These are phyloP conservation scores for Canis aureus DNA, from an alignment of 2,113 vertebrate genomes.

Conservation along the genomic window DNA sequence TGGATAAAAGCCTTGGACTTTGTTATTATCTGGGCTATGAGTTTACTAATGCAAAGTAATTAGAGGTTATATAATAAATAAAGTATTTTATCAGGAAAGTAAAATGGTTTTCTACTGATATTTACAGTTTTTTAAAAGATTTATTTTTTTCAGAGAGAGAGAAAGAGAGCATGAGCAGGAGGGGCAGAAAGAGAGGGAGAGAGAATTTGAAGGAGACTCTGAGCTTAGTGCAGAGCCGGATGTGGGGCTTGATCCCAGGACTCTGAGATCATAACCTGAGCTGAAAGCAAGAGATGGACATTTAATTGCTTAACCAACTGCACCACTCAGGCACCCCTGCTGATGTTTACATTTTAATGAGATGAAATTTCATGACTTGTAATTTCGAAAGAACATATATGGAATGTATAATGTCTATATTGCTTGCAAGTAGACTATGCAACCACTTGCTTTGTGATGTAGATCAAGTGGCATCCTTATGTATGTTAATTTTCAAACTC, in stretches of 20 bases:
- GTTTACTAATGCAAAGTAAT: constrained; percentile 77
- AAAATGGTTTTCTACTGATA: not conserved
- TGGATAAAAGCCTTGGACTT: constrained; percentile 81
- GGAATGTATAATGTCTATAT: constrained; percentile 17
- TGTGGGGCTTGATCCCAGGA: too few relatives aligned
- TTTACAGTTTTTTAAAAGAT: too few relatives aligned
- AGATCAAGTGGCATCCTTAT: not conserved
- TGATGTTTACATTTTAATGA: not conserved
- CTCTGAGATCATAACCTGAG: too few relatives aligned
- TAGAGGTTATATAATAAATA: constrained; percentile 73
- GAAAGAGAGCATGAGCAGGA: too few relatives aligned
- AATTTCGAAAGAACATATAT: not conserved
- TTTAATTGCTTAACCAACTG: too few relatives aligned
- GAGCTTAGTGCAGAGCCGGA: too few relatives aligned
- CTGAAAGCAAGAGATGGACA: too few relatives aligned
- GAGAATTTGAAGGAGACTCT: too few relatives aligned
- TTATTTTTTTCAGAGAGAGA: too few relatives aligned
- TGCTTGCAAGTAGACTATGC: not conserved
- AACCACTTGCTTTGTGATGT: not conserved
- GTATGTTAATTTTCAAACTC: constrained; percentile 28
- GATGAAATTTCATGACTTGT: constrained; percentile 7
- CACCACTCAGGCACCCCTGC: not conserved
- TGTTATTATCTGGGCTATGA: constrained; percentile 73
- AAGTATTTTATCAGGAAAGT: not conserved
- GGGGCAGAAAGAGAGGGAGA: too few relatives aligned